Conservation (phyloP, 2,113 vertebrate genomes). For the Holacanthus passer region DNA sequence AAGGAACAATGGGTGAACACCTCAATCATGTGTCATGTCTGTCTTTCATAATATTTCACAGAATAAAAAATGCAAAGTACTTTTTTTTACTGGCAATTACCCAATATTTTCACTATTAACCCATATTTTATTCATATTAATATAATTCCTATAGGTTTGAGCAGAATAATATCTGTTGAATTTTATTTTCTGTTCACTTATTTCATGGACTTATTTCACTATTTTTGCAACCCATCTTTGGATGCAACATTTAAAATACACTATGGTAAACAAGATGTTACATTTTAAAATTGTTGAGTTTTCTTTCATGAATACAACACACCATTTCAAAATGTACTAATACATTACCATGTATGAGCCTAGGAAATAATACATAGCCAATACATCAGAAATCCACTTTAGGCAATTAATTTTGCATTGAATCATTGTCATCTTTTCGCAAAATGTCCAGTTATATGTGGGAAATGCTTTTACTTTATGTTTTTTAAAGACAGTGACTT, state of each 20-base stretch:
- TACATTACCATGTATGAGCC: neutral
- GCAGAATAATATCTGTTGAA: neutral
- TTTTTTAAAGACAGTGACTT: conserved; percentile 49
- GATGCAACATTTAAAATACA: neutral
- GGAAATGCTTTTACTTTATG: conserved; percentile 38
- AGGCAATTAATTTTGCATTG: neutral
- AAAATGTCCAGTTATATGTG: conserved; percentile 7
- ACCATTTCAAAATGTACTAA: neutral
- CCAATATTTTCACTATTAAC: neutral
- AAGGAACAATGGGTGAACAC: neutral
- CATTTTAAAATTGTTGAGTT: neutral
- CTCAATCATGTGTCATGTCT: neutral
- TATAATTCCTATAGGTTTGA: neutral
- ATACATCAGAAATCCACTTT: neutral
- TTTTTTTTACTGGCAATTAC: neutral
- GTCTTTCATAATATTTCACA: neutral
- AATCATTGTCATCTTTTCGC: neutral
- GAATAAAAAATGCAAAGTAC: neutral
- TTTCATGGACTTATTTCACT: neutral
- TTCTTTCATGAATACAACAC: neutral
- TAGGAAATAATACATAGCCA: neutral
- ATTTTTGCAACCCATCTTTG: neutral
- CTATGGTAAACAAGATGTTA: neutral
- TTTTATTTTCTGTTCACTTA: neutral
- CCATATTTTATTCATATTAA: neutral